phyloP scores from a whole-genome alignment of 2,888 invertebrate genomes.

The Mesorhabditis sp. region DNA sequence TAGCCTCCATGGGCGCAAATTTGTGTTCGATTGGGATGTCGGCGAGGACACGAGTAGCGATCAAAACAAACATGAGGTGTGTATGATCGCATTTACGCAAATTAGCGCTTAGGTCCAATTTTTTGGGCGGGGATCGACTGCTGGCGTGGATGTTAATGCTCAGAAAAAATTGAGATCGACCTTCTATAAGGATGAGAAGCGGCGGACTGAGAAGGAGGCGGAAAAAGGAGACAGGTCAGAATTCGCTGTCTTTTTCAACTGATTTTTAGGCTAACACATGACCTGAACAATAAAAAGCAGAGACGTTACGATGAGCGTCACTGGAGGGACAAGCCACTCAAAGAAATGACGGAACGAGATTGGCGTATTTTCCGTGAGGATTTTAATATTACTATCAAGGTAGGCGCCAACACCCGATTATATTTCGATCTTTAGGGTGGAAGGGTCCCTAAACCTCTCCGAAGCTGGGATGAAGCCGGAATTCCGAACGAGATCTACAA shows the following conservation, averaged over 20 bases:
- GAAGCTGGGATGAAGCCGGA: constrained; percentile 88
- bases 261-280: too few species aligned
- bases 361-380: constrained; percentile 99
- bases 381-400: constrained; percentile 91
- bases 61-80: constrained; percentile 75
- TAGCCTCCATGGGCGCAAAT: constrained; percentile 93
- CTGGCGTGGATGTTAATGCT: constrained; percentile 89
- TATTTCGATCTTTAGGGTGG: constrained; percentile 63
- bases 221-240: constrained; percentile 73
- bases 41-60: constrained; percentile 93
- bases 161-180: constrained; percentile 75
- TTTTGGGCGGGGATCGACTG: constrained; percentile 92
- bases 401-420: neutral
- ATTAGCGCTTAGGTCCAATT: constrained; percentile 72
- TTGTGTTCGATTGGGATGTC: constrained; percentile 99
- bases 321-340: constrained; percentile 85
- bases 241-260: neutral
- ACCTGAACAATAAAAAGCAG: constrained; percentile 77
- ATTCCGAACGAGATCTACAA: constrained; percentile 85
- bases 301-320: constrained; percentile 98
- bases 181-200: constrained; percentile 93
- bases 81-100: neutral
- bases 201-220: constrained; percentile 88
- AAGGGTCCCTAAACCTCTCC: constrained; percentile 87
- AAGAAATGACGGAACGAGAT: constrained; percentile 96